Percentiles rank a stretch among this genome's conserved stretches.
Evolutionary conservation across 2,113 vertebrate genomes (phyloP).

Genomic region (Sphyrna mokarran): DNA sequence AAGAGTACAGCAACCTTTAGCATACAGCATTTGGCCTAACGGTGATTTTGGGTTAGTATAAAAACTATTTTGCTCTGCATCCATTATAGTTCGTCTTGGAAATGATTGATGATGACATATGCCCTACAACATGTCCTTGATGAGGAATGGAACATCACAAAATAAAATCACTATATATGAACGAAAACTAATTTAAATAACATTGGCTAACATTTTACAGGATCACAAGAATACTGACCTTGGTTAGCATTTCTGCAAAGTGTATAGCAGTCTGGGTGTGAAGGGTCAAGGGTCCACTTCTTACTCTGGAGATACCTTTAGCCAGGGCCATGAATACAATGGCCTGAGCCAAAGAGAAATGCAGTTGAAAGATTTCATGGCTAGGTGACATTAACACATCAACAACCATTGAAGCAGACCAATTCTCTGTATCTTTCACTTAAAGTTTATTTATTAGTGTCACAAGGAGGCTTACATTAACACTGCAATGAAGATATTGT

Average conservation of each 20-base stretch:
- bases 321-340: conserved; percentile 96
- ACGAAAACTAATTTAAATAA: conserved; percentile 8
- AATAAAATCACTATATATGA: not conserved
- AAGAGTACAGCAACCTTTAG: not conserved
- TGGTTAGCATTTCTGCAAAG: conserved; percentile 81
- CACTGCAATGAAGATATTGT: too few relatives aligned
- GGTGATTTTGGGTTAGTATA: not conserved
- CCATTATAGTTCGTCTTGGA: not conserved
- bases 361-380: not conserved
- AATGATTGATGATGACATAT: not conserved
- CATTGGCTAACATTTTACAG: not conserved
- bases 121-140: not conserved
- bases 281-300: conserved; percentile 80
- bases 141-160: too few relatives aligned
- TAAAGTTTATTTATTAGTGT: too few relatives aligned
- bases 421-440: not conserved
- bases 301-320: conserved; percentile 79
- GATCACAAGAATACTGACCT: conserved; percentile 56
- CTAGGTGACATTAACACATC: not conserved
- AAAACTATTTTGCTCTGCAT: not conserved
- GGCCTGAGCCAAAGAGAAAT: conserved; percentile 57
- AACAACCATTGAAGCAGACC: not conserved
- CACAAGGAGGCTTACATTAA: too few relatives aligned
- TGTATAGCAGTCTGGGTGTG: conserved; percentile 93
- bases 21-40: not conserved